Base-by-base conservation (phyloP, 1,140 invertebrate species). In the Pogonognathellus flavescens region DNA sequence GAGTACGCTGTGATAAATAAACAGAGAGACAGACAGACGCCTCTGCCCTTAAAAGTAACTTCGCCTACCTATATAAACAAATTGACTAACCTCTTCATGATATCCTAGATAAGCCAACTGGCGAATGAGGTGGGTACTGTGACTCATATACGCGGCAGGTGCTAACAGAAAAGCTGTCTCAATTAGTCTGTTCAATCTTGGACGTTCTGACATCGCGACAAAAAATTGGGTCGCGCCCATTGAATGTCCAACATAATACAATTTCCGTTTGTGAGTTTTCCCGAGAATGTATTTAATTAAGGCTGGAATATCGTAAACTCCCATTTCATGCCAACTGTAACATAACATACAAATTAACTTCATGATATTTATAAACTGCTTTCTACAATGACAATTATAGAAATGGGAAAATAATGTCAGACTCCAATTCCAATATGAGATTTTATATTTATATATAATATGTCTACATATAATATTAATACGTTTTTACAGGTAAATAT, bases 211-310 rank as follows among this genome's bases (percentile, higher is more conserved):
- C 31, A 76, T 9, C 3, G 70, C 31, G 0, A 76, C 49, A 6
- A 50, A 7, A 14, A 49, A 76, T 76, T 76, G 70, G 13, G 41
- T 50, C 2, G 25, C 70, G 11, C 87, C 87, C 22, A 82, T 20
- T 66, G 84, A 87, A 85, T 95, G 93, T 0, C 94, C 95, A 1
- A 95, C 89, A 89, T 95, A 96, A 85, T 91, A 90, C 0, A 95
- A 59, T 84, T 92, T 90, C 66, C 90, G 70, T 70, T 91, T 89
- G 0, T 91, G 89, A 0, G 94, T 94, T 0, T 82, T 86, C 4
- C 92, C 89, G 1, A 95, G 88, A 10, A 94, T 91, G 85, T 93
- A 92, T 87, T 95, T 93, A 13, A 96, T 93, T 92, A 94, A 93
- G 0, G 95, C 93, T n/a, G 95, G 95, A 50, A 96, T 86, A 90